These are phyloP conservation scores for Aix galericulata DNA, from an alignment of 2,113 vertebrate genomes.

Conservation along the genomic window DNA sequence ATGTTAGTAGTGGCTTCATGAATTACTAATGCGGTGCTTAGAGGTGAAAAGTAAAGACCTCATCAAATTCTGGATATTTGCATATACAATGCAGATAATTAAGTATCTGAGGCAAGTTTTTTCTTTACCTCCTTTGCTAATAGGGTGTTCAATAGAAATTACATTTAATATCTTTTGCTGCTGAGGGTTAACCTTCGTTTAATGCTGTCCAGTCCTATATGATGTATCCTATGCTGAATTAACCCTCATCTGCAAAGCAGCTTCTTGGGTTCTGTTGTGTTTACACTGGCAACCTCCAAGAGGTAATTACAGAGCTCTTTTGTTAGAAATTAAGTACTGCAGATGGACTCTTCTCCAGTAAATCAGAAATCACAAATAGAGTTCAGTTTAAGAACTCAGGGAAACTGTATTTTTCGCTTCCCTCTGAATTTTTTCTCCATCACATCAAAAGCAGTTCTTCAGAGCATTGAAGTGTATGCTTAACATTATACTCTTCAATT, in stretches of 20 bases:
- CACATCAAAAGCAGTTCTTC: conserved; percentile 29
- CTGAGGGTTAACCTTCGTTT: conserved; percentile 31
- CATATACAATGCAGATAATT: conserved; percentile 70
- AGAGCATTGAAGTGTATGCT: background rate
- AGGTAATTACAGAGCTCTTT: conserved; percentile 24
- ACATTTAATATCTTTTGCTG: conserved; percentile 24
- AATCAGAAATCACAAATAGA: background rate
- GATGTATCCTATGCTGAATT: background rate
- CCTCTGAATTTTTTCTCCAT: conserved; percentile 4
- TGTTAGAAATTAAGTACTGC: conserved; percentile 6
- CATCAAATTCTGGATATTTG: conserved; percentile 70
- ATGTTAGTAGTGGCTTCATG: conserved; percentile 48
- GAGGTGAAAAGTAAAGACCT: conserved; percentile 75
- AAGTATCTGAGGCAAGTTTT: conserved; percentile 32
- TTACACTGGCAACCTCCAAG: conserved; percentile 26
- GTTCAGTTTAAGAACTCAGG: background rate
- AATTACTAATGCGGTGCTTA: conserved; percentile 71
- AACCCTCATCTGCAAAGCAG: conserved; percentile 4
- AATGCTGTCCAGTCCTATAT: background rate
- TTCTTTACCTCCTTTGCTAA: background rate
- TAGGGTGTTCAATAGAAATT: background rate
- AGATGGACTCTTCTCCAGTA: background rate
- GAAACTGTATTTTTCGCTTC: background rate
- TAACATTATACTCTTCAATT: conserved; percentile 5
- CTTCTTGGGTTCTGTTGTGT: background rate